These are phyloP conservation scores for Pangasianodon hypophthalmus DNA, from an alignment of 2,113 vertebrate species.

Conservation along the genomic window DNA sequence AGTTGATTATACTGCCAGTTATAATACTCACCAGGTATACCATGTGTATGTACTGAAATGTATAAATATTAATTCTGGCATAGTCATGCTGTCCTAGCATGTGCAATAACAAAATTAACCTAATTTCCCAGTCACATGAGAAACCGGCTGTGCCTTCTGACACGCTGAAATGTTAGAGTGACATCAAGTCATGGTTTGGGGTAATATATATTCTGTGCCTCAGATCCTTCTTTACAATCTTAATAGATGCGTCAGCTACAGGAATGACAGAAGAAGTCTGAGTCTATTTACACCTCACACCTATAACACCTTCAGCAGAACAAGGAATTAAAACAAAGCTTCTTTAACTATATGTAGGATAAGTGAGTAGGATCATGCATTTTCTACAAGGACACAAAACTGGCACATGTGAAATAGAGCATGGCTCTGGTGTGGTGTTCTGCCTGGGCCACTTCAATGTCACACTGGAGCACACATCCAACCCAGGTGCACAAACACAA, in stretches of 20 bases:
- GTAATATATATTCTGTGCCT: neutral
- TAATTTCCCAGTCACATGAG: neutral
- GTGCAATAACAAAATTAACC: neutral
- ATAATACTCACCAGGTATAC: neutral
- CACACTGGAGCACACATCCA: neutral
- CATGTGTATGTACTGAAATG: neutral
- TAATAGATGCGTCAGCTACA: neutral
- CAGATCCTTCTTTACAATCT: neutral
- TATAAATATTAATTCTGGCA: neutral
- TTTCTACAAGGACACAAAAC: neutral
- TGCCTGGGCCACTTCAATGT: neutral
- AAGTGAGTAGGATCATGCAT: neutral
- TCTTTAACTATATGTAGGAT: conserved; percentile 34
- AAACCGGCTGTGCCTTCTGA: neutral
- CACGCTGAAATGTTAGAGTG: neutral
- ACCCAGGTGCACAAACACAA: neutral
- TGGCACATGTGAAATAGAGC: neutral
- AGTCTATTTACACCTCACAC: neutral
- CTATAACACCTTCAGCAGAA: neutral
- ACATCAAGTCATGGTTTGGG: neutral
- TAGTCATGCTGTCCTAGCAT: neutral
- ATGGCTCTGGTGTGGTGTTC: neutral
- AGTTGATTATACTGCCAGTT: neutral
- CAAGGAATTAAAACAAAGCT: neutral
- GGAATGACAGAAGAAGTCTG: neutral